Conservation (phyloP, 2,888 invertebrate genomes). For the Lochmaea capreae region DNA sequence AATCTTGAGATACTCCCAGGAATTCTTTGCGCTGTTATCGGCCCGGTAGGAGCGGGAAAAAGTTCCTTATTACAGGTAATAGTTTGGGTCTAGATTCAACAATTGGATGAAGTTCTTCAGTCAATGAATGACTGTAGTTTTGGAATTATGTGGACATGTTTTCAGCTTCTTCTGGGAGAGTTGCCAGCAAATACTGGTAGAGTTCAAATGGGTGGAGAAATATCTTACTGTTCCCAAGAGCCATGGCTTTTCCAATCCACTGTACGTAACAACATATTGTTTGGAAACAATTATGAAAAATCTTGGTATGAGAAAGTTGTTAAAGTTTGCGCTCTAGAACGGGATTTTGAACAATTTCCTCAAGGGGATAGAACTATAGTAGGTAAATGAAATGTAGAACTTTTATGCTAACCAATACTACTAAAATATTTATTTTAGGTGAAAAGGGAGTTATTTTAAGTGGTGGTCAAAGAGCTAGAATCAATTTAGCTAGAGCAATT, state of each 20-base stretch:
- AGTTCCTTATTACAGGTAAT: slow-evolving; percentile 66
- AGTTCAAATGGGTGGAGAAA: slow-evolving; percentile 67
- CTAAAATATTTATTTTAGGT: slow-evolving; percentile 59
- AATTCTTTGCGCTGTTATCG: slow-evolving; percentile 79
- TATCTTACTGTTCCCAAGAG: slow-evolving; percentile 75
- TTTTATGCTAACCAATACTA: too few relatives aligned
- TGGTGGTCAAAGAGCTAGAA: slow-evolving; percentile 85
- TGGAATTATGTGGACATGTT: not conserved
- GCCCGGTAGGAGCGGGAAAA: slow-evolving; percentile 90
- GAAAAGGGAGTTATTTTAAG: slow-evolving; percentile 82
- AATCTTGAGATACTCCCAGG: slow-evolving; percentile 66
- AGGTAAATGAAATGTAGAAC: not conserved
- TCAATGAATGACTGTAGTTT: too few relatives aligned
- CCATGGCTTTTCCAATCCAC: slow-evolving; percentile 74
- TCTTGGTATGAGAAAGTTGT: slow-evolving; percentile 67
- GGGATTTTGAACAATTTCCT: slow-evolving; percentile 74
- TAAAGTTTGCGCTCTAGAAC: slow-evolving; percentile 71
- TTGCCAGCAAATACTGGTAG: slow-evolving; percentile 68
- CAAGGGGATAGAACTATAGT: slow-evolving; percentile 68
- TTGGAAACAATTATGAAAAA: slow-evolving; percentile 69
- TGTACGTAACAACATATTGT: slow-evolving; percentile 76
- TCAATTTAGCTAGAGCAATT: slow-evolving; percentile 81
- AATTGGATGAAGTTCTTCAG: too few relatives aligned
- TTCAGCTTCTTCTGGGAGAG: slow-evolving; percentile 68
- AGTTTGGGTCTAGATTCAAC: too few relatives aligned